Evolutionary conservation across 2,113 vertebrate species (phyloP).

Genomic region (Noctilio leporinus): DNA sequence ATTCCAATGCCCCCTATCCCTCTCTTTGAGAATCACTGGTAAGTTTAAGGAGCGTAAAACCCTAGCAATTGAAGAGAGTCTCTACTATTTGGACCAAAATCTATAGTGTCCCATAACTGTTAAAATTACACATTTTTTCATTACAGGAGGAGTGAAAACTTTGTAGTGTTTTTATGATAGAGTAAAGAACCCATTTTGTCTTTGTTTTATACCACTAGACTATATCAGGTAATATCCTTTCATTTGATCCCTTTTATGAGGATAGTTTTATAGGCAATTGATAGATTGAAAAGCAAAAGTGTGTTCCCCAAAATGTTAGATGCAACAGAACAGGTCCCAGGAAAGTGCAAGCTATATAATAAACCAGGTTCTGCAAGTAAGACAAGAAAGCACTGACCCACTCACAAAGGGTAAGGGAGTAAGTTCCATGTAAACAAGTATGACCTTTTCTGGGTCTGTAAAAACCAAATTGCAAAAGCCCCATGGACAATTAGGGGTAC

Average conservation of each 20-base stretch:
- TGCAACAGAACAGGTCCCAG: background rate
- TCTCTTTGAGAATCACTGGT: background rate
- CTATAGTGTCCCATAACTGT: background rate
- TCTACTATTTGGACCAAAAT: background rate
- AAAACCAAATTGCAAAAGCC: background rate
- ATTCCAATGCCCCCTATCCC: background rate
- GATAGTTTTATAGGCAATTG: background rate
- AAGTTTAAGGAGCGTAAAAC: background rate
- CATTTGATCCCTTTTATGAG: slow-evolving; percentile 24
- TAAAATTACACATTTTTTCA: background rate
- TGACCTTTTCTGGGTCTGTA: background rate
- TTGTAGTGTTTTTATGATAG: background rate
- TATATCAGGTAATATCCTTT: background rate
- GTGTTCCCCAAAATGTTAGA: background rate
- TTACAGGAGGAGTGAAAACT: slow-evolving; percentile 5
- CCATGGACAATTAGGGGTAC: background rate
- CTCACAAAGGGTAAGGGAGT: background rate
- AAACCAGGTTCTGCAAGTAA: background rate
- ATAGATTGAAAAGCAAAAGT: slow-evolving; percentile 30
- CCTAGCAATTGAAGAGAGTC: background rate
- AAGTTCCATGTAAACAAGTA: background rate
- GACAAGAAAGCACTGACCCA: background rate
- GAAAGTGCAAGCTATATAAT: background rate
- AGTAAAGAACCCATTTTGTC: background rate
- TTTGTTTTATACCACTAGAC: background rate